Percentiles rank a stretch among this genome's conserved stretches.
Conservation (phyloP, 2,888 invertebrate genomes). For the Magallana nippona region DNA sequence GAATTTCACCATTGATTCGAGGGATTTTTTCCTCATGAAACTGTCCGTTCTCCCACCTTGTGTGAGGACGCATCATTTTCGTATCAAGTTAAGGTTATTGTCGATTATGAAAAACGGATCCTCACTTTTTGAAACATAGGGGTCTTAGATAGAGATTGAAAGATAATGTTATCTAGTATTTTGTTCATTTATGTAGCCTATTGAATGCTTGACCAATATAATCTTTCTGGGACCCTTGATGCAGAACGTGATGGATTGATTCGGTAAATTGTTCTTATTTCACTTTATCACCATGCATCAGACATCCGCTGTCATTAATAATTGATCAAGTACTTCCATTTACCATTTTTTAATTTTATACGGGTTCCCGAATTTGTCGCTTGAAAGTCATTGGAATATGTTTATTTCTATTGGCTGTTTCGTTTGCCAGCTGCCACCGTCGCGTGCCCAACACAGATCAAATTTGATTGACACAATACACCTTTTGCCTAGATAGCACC, state of each 20-base stretch:
- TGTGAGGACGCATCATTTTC: background rate
- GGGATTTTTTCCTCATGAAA: background rate
- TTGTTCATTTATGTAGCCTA: too few species aligned
- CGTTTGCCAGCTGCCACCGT: slow-evolving; percentile 66
- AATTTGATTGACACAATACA: slow-evolving; percentile 55
- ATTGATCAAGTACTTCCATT: slow-evolving; percentile 33
- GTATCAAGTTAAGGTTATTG: too few species aligned
- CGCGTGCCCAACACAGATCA: slow-evolving; percentile 65
- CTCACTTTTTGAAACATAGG: too few species aligned
- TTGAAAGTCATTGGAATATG: slow-evolving; percentile 42
- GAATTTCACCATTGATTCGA: background rate
- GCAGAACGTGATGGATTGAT: slow-evolving; percentile 6
- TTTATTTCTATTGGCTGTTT: slow-evolving; percentile 64
- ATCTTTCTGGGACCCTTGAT: background rate
- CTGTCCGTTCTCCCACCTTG: background rate
- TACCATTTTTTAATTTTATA: slow-evolving; percentile 28
- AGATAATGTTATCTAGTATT: too few species aligned
- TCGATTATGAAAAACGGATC: too few species aligned
- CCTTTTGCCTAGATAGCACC: slow-evolving; percentile 59
- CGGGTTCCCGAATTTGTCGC: slow-evolving; percentile 40
- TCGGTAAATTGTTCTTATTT: slow-evolving; percentile 21
- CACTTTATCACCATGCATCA: slow-evolving; percentile 21
- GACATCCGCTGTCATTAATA: slow-evolving; percentile 32
- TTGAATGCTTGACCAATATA: background rate
- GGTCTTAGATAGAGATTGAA: too few species aligned